phyloP scores from a whole-genome alignment of 2,888 invertebrate genomes.

The Macaria notata region DNA sequence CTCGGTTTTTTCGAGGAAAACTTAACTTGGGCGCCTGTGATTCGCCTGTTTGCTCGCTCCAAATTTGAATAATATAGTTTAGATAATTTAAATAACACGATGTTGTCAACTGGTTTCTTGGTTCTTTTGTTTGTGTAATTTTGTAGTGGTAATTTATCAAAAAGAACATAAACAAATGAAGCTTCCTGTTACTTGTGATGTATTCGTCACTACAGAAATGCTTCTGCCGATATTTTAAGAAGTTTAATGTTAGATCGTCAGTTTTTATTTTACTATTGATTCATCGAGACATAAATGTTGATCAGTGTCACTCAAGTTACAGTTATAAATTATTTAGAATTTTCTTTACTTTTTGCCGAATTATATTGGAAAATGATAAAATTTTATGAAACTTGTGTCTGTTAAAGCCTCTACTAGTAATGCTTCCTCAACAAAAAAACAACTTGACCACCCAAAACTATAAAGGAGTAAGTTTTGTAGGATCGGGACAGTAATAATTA shows the following conservation, averaged over 20 bases:
- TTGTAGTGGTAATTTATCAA: conserved; percentile 7
- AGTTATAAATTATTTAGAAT: too few species aligned
- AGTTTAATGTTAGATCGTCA: too few species aligned
- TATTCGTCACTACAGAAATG: not conserved
- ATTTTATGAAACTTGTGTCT: too few species aligned
- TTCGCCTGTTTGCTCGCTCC: conserved; percentile 15
- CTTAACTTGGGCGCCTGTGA: conserved; percentile 14
- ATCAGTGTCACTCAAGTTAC: too few species aligned
- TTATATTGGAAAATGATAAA: too few species aligned
- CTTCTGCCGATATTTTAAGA: too few species aligned
- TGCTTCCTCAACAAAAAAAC: too few species aligned
- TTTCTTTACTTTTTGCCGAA: too few species aligned
- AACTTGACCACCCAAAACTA: conserved; percentile 31
- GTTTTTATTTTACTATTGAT: too few species aligned
- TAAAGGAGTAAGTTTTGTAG: conserved; percentile 46
- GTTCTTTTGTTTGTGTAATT: conserved; percentile 14
- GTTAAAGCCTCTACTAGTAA: too few species aligned
- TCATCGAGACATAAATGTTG: too few species aligned
- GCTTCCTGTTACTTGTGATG: conserved; percentile 3
- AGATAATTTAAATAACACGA: conserved; percentile 18
- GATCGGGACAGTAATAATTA: conserved; percentile 44
- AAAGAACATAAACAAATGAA: not conserved
- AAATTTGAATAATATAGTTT: conserved; percentile 19
- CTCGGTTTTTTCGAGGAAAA: conserved; percentile 30
- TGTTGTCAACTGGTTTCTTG: conserved; percentile 12